Percentiles rank a stretch among this genome's conserved stretches.
Evolutionary conservation across 2,797 vertebrate genomes (phyloP).

Genomic region (Intellagama lesueurii): DNA sequence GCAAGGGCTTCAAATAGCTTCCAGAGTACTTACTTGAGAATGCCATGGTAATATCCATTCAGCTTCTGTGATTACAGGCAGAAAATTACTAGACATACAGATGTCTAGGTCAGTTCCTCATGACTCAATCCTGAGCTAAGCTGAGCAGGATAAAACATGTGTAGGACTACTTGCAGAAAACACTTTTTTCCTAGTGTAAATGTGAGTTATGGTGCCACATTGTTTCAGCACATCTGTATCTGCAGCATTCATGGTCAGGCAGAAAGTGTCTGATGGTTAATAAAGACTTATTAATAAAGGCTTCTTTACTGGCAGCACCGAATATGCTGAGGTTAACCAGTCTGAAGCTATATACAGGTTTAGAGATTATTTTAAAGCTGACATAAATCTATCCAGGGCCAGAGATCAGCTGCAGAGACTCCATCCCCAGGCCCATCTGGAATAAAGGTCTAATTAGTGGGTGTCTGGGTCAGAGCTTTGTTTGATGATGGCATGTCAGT

Average conservation of each 20-base stretch:
- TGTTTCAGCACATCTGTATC: not conserved
- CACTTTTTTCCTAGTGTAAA: not conserved
- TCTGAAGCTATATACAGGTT: not conserved
- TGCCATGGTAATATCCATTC: not conserved
- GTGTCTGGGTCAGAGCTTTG: too few relatives aligned
- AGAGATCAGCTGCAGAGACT: not conserved
- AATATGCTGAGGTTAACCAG: too few relatives aligned
- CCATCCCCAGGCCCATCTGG: not conserved
- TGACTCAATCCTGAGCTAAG: not conserved
- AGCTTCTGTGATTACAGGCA: not conserved
- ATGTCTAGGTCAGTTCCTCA: not conserved
- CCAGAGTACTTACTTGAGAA: not conserved
- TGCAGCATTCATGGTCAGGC: too few relatives aligned
- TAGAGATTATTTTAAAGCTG: not conserved
- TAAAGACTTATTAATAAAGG: not conserved
- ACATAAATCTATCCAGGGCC: not conserved
- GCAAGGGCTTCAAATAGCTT: constrained; percentile 28
- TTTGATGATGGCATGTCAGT: not conserved
- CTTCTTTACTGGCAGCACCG: not conserved
- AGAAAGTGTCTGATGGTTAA: not conserved
- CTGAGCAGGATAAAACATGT: not conserved
- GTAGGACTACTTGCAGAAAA: not conserved
- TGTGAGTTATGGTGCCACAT: not conserved
- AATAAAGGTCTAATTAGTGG: not conserved
- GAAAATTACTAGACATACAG: not conserved